phyloP scores from a whole-genome alignment of 2,113 vertebrate species.

The Rhinichthys klamathensis region DNA sequence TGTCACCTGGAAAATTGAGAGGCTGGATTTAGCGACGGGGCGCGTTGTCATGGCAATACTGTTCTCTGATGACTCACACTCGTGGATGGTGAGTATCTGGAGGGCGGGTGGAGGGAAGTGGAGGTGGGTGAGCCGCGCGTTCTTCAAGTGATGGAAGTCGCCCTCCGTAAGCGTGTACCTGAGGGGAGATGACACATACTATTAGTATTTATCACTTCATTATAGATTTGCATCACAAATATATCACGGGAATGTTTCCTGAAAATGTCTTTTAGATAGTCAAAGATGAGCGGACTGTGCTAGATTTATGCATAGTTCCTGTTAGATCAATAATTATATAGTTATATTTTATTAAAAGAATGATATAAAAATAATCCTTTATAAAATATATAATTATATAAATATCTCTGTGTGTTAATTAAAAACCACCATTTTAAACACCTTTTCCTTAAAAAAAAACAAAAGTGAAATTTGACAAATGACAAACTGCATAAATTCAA shows the following conservation, averaged over 20 bases:
- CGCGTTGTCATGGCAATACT: conserved; percentile 81
- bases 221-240: background rate
- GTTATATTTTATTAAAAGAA: too few relatives aligned
- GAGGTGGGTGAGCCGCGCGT: conserved; percentile 91
- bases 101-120: conserved; percentile 85
- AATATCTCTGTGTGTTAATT: too few relatives aligned
- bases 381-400: too few relatives aligned
- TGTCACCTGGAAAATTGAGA: conserved; percentile 94
- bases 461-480: background rate
- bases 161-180: conserved; percentile 98
- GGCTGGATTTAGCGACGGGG: conserved; percentile 81
- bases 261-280: background rate
- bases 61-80: conserved; percentile 91
- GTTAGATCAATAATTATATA: background rate
- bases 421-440: background rate
- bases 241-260: background rate
- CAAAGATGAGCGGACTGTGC: background rate
- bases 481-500: too few relatives aligned
- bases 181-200: conserved; percentile 21
- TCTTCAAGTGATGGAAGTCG: conserved; percentile 97
- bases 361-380: too few relatives aligned
- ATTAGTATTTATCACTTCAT: background rate
- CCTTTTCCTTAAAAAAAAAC: background rate
- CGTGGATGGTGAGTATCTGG: conserved; percentile 95
- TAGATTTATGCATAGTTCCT: background rate